Evolutionary conservation across 2,113 vertebrate species (phyloP), one percentile per base, ranked within the genome.

Genomic region (cattle (Bos taurus)): DNA sequence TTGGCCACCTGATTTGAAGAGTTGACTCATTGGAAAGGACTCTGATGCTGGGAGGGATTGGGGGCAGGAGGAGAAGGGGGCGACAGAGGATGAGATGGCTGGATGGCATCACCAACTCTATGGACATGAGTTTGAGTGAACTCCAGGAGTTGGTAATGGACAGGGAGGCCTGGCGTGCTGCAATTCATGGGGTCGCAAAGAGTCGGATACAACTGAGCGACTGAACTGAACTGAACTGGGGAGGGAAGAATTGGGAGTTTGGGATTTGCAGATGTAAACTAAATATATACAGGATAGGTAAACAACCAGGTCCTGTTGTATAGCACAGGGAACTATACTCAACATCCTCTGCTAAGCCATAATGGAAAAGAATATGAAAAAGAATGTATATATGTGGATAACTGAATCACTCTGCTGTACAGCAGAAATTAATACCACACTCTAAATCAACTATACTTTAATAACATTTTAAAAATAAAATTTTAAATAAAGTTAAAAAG

Each of bases 101-200:
- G 59, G 59, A 13, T 60, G 5, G 59, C 12, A 60, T 60, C 26
- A 60, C 12, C 0, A 0, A 0, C 59, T 60, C 5, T 0, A 60
- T 60, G 59, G 26, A 60, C 2, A 0, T 28, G 59, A 60, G 59
- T 60, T 2, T 60, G 26, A 28, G 59, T 60, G 59, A 60, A 60
- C 59, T 60, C 26, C 1, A 12, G 12, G 26, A 60, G 59, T 3
- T 60, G 26, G 26, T 60, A 5, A 60, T 28, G 59, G 59, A 60
- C 26, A 60, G 12, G 59, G 26, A 30, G 59, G 59, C 59, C 59
- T 0, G 2, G 59, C 6, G 12, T 60, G 59, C 1, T 60, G 59
- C 26, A 6, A 6, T 48, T 48, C 48, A 48, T 48, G 48, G 48
- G 48, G 48, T 48, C 11, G 48, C 48, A 48, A 48, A 48, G 48